A percentile compares a stretch with the other conserved stretches of the same genome.
These are phyloP conservation scores for Sebastes iracundus DNA, from an alignment of 2,797 vertebrate genomes.

Conservation along the genomic window DNA sequence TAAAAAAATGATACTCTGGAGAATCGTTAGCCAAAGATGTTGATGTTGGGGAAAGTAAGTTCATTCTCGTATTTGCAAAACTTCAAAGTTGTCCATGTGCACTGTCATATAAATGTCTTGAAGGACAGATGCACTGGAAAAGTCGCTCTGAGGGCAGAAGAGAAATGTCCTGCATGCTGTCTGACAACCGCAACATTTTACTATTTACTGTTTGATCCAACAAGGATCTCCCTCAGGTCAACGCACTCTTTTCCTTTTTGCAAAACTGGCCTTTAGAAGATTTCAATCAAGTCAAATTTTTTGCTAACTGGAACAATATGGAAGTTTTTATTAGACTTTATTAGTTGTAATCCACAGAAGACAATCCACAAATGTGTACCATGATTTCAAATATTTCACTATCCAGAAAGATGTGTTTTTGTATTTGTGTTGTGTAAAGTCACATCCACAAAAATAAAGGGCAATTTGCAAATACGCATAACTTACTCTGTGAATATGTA, in stretches of 20 bases:
- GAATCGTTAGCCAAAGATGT: neutral
- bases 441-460: too few species aligned
- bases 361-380: too few species aligned
- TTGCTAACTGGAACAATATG: neutral
- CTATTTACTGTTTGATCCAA: neutral
- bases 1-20: neutral
- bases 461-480: too few species aligned
- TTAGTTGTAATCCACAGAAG: too few species aligned
- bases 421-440: too few species aligned
- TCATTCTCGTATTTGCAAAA: slow-evolving; percentile 9
- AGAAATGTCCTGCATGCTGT: neutral
- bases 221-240: neutral
- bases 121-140: slow-evolving; percentile 2
- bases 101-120: neutral
- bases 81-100: slow-evolving; percentile 4
- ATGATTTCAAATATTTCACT: too few species aligned
- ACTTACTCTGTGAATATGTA: too few species aligned
- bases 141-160: neutral
- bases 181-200: neutral
- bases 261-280: neutral
- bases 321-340: too few species aligned
- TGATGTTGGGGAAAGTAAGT: slow-evolving; percentile 24
- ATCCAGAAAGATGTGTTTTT: accelerated
- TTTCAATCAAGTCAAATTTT: neutral
- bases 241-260: neutral